phyloP scores from a whole-genome alignment of 2,888 invertebrate genomes.

The Pachymerium ferrugineum region DNA sequence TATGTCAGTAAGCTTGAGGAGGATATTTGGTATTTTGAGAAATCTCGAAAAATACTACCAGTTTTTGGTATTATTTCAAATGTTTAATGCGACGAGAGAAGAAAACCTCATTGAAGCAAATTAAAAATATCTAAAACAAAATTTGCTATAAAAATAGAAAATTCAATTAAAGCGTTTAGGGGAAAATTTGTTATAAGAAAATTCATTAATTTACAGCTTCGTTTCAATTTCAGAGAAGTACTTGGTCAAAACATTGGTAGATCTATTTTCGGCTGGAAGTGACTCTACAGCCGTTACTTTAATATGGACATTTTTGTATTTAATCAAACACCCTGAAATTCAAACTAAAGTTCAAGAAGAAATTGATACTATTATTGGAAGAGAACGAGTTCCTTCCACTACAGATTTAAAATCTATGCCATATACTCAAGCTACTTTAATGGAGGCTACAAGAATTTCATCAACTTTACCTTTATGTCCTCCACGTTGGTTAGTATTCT shows the following conservation, averaged over 20 bases:
- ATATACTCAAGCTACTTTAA: neutral
- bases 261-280: conserved; percentile 5
- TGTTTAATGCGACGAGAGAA: too few species aligned
- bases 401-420: neutral
- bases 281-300: neutral
- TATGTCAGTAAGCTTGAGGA: too few species aligned
- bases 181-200: too few species aligned
- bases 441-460: neutral
- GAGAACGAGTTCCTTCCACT: neutral
- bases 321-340: neutral
- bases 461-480: too few species aligned
- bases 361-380: neutral
- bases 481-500: neutral
- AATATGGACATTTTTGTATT: neutral
- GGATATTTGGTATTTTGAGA: too few species aligned
- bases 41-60: too few species aligned
- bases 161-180: too few species aligned
- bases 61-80: too few species aligned
- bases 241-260: neutral
- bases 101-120: too few species aligned
- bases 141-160: too few species aligned
- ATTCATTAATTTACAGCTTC: too few species aligned
- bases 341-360: neutral
- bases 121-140: too few species aligned
- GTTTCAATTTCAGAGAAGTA: neutral